These are phyloP conservation scores for Chymomyza amoena DNA, from an alignment of 2,888 invertebrate genomes.

Conservation along the genomic window DNA sequence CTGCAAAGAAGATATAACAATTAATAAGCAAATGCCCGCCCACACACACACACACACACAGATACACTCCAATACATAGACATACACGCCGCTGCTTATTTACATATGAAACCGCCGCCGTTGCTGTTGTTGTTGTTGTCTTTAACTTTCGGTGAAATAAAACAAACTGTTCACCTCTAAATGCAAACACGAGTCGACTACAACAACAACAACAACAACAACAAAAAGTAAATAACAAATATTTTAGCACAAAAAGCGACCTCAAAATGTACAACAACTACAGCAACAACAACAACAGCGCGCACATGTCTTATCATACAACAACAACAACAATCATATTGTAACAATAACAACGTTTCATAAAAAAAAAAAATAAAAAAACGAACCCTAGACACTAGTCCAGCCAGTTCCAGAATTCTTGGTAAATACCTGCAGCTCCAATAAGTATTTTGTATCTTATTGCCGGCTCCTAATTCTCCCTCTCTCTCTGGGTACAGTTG, in stretches of 20 bases:
- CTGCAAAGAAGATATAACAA: constrained; percentile 3
- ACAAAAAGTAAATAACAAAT: constrained; percentile 40
- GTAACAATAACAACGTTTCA: constrained; percentile 37
- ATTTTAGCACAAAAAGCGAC: constrained; percentile 50
- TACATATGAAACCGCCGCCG: background rate
- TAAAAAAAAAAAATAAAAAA: too few relatives aligned
- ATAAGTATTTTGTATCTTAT: background rate
- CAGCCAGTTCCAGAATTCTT: constrained; percentile 3
- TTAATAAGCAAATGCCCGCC: constrained; percentile 56
- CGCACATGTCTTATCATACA: background rate
- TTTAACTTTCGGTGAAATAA: constrained; percentile 56
- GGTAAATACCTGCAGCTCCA: constrained; percentile 29
- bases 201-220: background rate
- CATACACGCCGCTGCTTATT: background rate
- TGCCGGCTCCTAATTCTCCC: too few relatives aligned
- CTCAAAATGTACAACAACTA: constrained; percentile 26
- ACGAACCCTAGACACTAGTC: constrained; percentile 10
- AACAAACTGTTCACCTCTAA: constrained; percentile 35
- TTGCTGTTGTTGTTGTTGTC: constrained; percentile 10
- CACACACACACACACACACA: constrained; percentile 46
- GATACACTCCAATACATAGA: constrained; percentile 18
- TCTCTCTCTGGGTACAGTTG: too few relatives aligned
- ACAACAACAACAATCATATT: constrained; percentile 6
- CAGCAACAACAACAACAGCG: constrained; percentile 2
- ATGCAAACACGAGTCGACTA: constrained; percentile 34